These are phyloP conservation scores for Pasiphila rectangulata DNA, from an alignment of 2,888 invertebrate species.

Conservation along the genomic window DNA sequence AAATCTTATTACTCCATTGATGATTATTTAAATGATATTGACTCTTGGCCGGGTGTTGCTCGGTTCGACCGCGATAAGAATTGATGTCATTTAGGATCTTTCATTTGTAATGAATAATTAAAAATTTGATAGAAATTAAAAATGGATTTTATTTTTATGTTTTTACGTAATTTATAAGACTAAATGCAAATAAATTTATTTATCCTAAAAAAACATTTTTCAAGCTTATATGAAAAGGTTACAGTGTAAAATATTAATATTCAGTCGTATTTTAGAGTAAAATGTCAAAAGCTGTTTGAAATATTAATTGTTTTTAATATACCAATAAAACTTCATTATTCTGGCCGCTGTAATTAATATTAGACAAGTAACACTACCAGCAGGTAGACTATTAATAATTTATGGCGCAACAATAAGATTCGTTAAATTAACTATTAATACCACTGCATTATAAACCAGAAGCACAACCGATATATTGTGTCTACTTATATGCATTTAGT, in stretches of 20 bases:
- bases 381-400: conserved; percentile 8
- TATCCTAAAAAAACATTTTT: too few species aligned
- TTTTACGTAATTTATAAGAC: too few species aligned
- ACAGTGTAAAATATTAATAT: background rate
- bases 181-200: too few species aligned
- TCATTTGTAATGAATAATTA: too few species aligned
- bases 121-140: too few species aligned
- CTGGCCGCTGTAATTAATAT: conserved; percentile 7
- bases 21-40: too few species aligned
- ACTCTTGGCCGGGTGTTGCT: too few species aligned
- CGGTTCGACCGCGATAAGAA: too few species aligned
- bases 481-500: background rate
- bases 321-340: background rate
- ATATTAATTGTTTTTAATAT: too few species aligned
- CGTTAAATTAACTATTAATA: conserved; percentile 2
- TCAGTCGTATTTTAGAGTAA: background rate
- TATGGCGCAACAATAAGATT: conserved; percentile 2
- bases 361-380: background rate
- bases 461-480: background rate
- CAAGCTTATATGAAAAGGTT: background rate
- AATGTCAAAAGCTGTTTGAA: background rate
- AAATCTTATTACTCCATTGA: too few species aligned
- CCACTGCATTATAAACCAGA: background rate
- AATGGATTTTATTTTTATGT: too few species aligned
- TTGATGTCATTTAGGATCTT: too few species aligned